A percentile compares a stretch with the other conserved stretches of the same genome.
Evolutionary conservation across 2,888 invertebrate genomes (phyloP).

Genomic region (Caenorhabditis macrosperma): DNA sequence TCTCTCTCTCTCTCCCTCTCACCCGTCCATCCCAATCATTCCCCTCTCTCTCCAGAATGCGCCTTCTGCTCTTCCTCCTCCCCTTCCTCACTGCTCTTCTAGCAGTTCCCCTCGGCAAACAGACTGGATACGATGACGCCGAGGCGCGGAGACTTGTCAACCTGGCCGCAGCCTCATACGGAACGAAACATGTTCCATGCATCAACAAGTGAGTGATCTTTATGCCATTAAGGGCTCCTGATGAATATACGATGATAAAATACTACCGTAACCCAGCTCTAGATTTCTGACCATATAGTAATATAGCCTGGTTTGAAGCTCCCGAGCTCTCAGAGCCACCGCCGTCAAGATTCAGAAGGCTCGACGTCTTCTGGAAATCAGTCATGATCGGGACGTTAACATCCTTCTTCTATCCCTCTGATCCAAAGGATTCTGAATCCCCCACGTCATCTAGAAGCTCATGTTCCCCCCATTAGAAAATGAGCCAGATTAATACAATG

Average conservation of each 20-base stretch:
- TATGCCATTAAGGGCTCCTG: too few relatives aligned
- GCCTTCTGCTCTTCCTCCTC: conserved; percentile 15
- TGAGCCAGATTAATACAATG: too few relatives aligned
- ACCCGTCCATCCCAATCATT: too few relatives aligned
- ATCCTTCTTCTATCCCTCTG: too few relatives aligned
- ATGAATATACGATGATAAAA: too few relatives aligned
- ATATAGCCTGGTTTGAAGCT: neutral
- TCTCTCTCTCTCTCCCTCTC: conserved; percentile 13
- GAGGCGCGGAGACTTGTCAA: conserved; percentile 70
- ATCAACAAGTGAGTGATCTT: conserved; percentile 64
- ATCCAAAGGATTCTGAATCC: too few relatives aligned
- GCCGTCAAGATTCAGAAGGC: neutral
- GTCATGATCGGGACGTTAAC: too few relatives aligned
- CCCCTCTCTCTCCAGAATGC: neutral
- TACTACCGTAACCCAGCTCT: too few relatives aligned
- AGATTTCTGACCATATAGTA: too few relatives aligned
- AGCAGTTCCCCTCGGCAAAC: conserved; percentile 56
- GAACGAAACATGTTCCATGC: conserved; percentile 67
- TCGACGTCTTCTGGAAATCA: too few relatives aligned
- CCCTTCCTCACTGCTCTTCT: neutral
- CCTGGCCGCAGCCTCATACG: conserved; percentile 75
- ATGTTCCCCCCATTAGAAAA: too few relatives aligned
- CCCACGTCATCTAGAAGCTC: too few relatives aligned
- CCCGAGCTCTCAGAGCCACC: neutral
- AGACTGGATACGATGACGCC: conserved; percentile 69